These are phyloP conservation scores for Oasisia sp. DNA, from an alignment of 2,888 invertebrate species.

Conservation along the genomic window DNA sequence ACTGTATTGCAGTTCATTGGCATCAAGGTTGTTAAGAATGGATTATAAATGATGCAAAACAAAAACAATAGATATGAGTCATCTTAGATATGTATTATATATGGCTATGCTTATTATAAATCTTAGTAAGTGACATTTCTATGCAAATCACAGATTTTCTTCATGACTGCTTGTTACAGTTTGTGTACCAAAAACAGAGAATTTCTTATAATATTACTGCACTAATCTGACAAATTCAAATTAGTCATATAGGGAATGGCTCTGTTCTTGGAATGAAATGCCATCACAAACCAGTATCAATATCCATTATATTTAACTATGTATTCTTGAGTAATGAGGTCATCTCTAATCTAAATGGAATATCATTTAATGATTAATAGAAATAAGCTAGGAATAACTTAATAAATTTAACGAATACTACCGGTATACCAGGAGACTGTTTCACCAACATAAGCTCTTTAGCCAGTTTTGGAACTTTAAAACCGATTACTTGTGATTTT, in stretches of 20 bases:
- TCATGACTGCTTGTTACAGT: neutral
- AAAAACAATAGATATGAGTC: no score
- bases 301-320: neutral
- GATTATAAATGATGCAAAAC: neutral
- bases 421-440: neutral
- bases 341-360: neutral
- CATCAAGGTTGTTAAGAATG: neutral
- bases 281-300: neutral
- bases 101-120: no score
- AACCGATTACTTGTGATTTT: no score
- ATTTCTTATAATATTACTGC: neutral
- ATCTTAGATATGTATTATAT: no score
- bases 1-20: neutral
- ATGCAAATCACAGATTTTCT: no score
- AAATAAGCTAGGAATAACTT: neutral
- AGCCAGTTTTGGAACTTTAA: no score
- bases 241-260: neutral
- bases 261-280: neutral
- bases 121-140: no score
- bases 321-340: neutral
- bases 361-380: neutral
- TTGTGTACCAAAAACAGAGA: neutral
- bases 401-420: neutral
- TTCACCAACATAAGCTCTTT: no score
- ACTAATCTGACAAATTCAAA: neutral